phyloP scores from a whole-genome alignment of 2,888 invertebrate species.

The Clistopyga incitator region DNA sequence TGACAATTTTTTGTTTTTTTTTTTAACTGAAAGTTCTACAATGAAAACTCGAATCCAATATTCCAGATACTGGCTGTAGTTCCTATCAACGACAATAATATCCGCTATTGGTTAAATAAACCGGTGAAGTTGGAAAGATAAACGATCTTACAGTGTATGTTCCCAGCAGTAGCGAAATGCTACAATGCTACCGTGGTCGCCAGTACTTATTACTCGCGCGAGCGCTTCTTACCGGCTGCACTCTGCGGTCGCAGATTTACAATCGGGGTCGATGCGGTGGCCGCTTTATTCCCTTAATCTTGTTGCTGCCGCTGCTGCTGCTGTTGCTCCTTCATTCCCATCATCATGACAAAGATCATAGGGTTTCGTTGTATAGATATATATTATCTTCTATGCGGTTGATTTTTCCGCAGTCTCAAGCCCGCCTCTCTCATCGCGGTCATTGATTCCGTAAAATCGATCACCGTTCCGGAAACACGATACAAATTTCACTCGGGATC shows the following conservation, averaged over 20 bases:
- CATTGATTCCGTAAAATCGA: slow-evolving; percentile 63
- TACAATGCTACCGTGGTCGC: slow-evolving; percentile 36
- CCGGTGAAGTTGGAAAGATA: slow-evolving; percentile 29
- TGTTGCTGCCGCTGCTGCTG: slow-evolving; percentile 14
- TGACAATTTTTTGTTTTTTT: too few relatives aligned
- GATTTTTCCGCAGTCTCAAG: slow-evolving; percentile 6
- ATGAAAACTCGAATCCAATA: background rate
- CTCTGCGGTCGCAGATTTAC: slow-evolving; percentile 62
- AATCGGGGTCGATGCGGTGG: slow-evolving; percentile 65
- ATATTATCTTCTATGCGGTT: slow-evolving; percentile 9
- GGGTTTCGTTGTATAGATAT: slow-evolving; percentile 44
- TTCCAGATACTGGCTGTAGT: background rate
- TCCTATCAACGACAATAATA: slow-evolving; percentile 45
- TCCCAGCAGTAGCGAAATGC: slow-evolving; percentile 56
- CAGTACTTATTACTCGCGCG: slow-evolving; percentile 62
- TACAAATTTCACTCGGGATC: slow-evolving; percentile 60
- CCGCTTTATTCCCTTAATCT: slow-evolving; percentile 54
- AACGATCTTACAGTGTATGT: slow-evolving; percentile 54
- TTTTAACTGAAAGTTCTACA: background rate
- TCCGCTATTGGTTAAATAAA: slow-evolving; percentile 54
- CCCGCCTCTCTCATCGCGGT: slow-evolving; percentile 44
- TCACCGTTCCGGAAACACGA: slow-evolving; percentile 60
- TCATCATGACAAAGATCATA: slow-evolving; percentile 65
- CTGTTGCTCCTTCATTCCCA: slow-evolving; percentile 49
- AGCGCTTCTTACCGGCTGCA: slow-evolving; percentile 43